phyloP scores from a whole-genome alignment of 2,888 invertebrate genomes.

The Choristoneura rosaceana region DNA sequence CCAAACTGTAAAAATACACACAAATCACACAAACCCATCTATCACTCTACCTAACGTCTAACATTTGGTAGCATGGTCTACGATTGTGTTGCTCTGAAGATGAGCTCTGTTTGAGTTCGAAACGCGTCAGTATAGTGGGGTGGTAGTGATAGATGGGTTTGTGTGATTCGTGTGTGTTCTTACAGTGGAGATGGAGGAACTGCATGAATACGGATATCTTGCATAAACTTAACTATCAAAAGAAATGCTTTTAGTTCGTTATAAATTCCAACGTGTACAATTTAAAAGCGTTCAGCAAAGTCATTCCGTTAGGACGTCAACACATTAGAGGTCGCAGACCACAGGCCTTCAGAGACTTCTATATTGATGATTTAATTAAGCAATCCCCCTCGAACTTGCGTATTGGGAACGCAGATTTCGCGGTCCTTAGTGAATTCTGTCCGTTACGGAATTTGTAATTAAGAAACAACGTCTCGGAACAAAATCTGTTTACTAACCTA shows the following conservation, averaged over 20 bases:
- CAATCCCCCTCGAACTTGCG: constrained; percentile 61
- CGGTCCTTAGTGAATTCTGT: constrained; percentile 56
- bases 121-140: too few relatives aligned
- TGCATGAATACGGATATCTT: too few relatives aligned
- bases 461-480: constrained; percentile 70
- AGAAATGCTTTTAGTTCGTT: not conserved
- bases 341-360: constrained; percentile 51
- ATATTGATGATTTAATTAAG: constrained; percentile 78
- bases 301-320: constrained; percentile 45
- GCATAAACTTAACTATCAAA: too few relatives aligned
- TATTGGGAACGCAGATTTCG: constrained; percentile 53
- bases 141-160: too few relatives aligned
- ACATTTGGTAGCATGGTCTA: too few relatives aligned
- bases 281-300: not conserved
- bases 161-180: too few relatives aligned
- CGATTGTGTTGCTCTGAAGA: too few relatives aligned
- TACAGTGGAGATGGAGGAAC: too few relatives aligned
- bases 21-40: too few relatives aligned
- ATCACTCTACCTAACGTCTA: too few relatives aligned
- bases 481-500: constrained; percentile 71
- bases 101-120: too few relatives aligned
- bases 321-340: constrained; percentile 57
- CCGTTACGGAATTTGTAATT: constrained; percentile 77
- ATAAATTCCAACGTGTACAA: not conserved
- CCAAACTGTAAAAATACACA: too few relatives aligned